Evolutionary conservation across 92 coral and sea anemone species (phyloP).

Genomic region (Porites cylindrica): DNA sequence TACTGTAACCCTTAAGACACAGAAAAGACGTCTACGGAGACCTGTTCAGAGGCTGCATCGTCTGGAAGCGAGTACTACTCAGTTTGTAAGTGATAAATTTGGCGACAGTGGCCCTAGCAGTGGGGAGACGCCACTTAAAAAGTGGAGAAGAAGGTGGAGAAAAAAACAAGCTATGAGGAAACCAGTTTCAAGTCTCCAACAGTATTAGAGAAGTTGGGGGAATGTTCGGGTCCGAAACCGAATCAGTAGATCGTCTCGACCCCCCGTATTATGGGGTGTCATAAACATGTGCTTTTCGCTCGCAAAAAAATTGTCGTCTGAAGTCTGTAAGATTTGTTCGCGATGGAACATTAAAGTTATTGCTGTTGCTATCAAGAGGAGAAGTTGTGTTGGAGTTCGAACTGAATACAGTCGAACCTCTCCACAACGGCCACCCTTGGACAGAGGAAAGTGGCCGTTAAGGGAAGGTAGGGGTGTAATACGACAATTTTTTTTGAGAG

Average conservation of each 20-base stretch:
- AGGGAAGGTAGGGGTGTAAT: too few species aligned
- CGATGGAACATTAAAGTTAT: constrained; percentile 1
- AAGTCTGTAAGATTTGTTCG: constrained; percentile 1
- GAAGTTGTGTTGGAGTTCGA: too few species aligned
- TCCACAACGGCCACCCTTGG: too few species aligned
- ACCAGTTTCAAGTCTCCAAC: too few species aligned
- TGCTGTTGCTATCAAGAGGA: too few species aligned
- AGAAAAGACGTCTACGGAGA: not conserved
- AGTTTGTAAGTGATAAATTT: not conserved
- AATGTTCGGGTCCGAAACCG: constrained; percentile 4
- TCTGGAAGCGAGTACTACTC: not conserved
- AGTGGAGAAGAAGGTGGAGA: too few species aligned
- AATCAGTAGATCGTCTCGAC: not conserved
- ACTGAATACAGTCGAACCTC: too few species aligned
- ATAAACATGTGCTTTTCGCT: not conserved
- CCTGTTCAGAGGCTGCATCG: not conserved
- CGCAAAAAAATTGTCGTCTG: not conserved
- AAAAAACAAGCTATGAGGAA: too few species aligned
- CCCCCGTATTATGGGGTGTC: not conserved
- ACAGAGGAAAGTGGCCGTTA: too few species aligned
- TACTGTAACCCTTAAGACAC: constrained; percentile 16
- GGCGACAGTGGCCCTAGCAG: not conserved
- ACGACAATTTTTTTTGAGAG: too few species aligned
- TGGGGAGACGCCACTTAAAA: not conserved
- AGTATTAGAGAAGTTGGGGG: too few species aligned